Percentiles rank a stretch among this genome's conserved stretches.
phyloP scores from a whole-genome alignment of 2,888 invertebrate species.

The Tetranychus piercei region DNA sequence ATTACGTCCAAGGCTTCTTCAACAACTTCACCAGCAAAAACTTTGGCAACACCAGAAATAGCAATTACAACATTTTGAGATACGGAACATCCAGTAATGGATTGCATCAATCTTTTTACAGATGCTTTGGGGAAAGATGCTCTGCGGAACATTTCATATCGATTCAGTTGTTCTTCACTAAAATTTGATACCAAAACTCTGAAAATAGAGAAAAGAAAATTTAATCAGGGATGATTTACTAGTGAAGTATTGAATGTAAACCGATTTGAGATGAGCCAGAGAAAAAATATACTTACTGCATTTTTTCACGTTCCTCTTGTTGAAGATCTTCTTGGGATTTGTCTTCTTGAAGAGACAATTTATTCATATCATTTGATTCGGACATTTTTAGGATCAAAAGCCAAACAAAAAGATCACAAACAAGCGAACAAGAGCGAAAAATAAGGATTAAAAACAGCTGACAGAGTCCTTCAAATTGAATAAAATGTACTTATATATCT shows the following conservation, averaged over 20 bases:
- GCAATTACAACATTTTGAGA: conserved; percentile 98
- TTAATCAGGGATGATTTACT: background rate
- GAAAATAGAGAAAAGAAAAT: too few relatives aligned
- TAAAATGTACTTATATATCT: too few relatives aligned
- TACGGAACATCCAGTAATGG: conserved; percentile 85
- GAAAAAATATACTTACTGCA: conserved; percentile 51
- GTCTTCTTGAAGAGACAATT: too few relatives aligned
- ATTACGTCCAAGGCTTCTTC: conserved; percentile 92
- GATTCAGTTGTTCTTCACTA: conserved; percentile 87
- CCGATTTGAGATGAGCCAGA: conserved; percentile 17
- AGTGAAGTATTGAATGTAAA: conserved; percentile 3
- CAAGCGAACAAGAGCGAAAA: too few relatives aligned
- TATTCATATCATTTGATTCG: too few relatives aligned
- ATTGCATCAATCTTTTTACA: conserved; percentile 88
- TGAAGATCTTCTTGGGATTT: conserved; percentile 46
- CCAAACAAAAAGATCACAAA: too few relatives aligned
- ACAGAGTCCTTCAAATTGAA: too few relatives aligned
- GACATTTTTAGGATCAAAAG: too few relatives aligned
- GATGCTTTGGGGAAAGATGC: conserved; percentile 93
- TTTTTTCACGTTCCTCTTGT: conserved; percentile 82
- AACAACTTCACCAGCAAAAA: conserved; percentile 95
- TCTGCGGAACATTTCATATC: conserved; percentile 94
- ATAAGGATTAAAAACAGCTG: too few relatives aligned
- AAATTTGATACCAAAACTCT: conserved; percentile 95
- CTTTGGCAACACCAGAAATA: conserved; percentile 91